Evolutionary conservation across 1,140 invertebrate species (phyloP).

Genomic region (Galleria mellonella): DNA sequence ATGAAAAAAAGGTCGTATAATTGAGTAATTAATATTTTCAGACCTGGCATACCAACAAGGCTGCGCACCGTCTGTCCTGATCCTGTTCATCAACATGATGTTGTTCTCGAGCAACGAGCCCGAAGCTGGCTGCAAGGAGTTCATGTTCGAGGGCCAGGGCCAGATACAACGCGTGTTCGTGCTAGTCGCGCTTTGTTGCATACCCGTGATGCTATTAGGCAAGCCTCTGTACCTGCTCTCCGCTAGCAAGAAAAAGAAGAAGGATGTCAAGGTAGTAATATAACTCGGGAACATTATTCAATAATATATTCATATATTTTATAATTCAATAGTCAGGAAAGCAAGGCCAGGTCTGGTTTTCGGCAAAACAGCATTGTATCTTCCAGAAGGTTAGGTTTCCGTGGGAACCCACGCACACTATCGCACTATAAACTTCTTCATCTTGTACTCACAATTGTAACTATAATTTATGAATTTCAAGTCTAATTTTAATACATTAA

Average conservation of each 20-base stretch:
- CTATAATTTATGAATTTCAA: too few species aligned
- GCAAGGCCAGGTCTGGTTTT: too few species aligned
- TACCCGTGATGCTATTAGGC: slow-evolving; percentile 94
- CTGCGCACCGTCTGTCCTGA: slow-evolving; percentile 92
- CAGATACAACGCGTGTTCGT: slow-evolving; percentile 84
- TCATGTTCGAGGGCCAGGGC: slow-evolving; percentile 84
- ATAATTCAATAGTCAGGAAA: too few species aligned
- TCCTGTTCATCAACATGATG: slow-evolving; percentile 96
- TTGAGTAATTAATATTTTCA: slow-evolving; percentile 15
- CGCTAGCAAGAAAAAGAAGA: slow-evolving; percentile 47
- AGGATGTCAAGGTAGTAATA: slow-evolving; percentile 35
- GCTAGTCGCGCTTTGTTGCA: slow-evolving; percentile 84
- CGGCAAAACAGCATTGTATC: too few species aligned
- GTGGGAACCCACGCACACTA: too few species aligned
- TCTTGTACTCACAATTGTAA: too few species aligned
- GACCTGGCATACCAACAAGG: slow-evolving; percentile 70
- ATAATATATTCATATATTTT: too few species aligned
- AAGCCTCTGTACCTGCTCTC: slow-evolving; percentile 87
- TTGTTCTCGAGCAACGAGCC: slow-evolving; percentile 78
- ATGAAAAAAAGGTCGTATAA: too few species aligned
- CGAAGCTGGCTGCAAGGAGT: slow-evolving; percentile 76
- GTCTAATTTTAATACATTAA: too few species aligned
- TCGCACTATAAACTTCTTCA: too few species aligned
- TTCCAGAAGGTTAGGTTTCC: too few species aligned
- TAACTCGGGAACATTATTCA: too few species aligned